Percentiles rank a stretch among this genome's conserved stretches.
phyloP scores from a whole-genome alignment of 2,888 invertebrate genomes.

The Amiota mariae region DNA sequence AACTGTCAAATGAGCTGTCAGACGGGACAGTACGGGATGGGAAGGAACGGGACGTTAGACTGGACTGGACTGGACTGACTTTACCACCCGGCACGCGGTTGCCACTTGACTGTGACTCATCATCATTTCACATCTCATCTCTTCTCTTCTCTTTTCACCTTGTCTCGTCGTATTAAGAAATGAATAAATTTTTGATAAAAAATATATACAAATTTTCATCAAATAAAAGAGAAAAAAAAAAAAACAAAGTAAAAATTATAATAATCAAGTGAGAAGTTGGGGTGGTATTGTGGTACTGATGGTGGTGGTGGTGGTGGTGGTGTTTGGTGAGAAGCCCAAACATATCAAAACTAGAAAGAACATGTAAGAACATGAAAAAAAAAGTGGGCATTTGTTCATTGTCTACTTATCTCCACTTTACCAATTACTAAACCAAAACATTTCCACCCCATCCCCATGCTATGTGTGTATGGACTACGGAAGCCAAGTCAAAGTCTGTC shows the following conservation, averaged over 20 bases:
- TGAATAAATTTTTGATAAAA: conserved; percentile 8
- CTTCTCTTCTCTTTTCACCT: no score
- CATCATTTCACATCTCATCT: no score
- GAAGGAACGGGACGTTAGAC: no score
- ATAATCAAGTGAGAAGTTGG: neutral
- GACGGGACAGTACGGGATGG: neutral
- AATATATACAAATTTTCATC: conserved; percentile 11
- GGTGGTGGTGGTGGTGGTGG: no score
- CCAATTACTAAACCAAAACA: neutral
- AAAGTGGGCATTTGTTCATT: conserved; percentile 19
- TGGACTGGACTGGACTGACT: no score
- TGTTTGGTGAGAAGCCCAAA: neutral
- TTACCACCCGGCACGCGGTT: neutral
- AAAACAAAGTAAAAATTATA: neutral
- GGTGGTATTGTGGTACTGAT: neutral
- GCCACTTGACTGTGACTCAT: neutral
- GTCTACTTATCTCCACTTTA: conserved; percentile 2
- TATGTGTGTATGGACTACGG: no score
- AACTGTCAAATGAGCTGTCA: conserved; percentile 28
- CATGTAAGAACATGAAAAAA: neutral
- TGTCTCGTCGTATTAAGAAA: no score
- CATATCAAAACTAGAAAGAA: neutral
- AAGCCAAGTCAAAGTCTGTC: neutral
- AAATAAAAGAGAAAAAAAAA: neutral
- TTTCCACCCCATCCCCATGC: no score